Evolutionary conservation across 2,797 vertebrate genomes (phyloP).

Genomic region (Pangasius larnaudii): DNA sequence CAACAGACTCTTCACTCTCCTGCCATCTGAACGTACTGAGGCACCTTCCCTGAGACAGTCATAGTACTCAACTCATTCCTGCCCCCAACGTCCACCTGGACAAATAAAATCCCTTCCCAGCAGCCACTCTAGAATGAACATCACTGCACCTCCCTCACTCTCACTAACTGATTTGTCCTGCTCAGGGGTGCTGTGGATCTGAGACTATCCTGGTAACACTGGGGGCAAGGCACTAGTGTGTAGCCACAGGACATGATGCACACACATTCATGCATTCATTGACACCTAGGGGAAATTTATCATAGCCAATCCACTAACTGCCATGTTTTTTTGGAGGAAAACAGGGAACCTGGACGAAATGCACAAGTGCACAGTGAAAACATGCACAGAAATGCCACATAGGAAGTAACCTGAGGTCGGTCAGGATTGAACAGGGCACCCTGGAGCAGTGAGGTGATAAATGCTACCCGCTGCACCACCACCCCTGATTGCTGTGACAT

Average conservation of each 20-base stretch:
- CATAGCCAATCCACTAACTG: neutral
- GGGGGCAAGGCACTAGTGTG: neutral
- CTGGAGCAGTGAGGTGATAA: too few relatives aligned
- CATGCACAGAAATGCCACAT: neutral
- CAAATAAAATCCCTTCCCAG: too few relatives aligned
- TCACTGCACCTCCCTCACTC: neutral
- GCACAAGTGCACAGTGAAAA: neutral
- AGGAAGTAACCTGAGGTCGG: too few relatives aligned
- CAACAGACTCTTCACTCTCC: too few relatives aligned
- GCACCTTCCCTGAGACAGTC: too few relatives aligned
- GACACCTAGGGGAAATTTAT: neutral
- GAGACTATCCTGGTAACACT: neutral
- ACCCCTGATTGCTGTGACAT: too few relatives aligned
- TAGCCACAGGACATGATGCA: neutral
- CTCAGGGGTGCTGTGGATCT: neutral
- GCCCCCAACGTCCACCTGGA: too few relatives aligned
- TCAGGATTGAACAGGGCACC: too few relatives aligned
- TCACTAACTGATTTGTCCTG: neutral
- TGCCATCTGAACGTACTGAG: too few relatives aligned
- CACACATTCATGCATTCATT: neutral
- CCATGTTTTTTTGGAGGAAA: neutral
- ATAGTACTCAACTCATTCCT: too few relatives aligned
- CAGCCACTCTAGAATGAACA: neutral
- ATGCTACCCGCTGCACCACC: too few relatives aligned
- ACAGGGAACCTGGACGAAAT: neutral